These are phyloP conservation scores for Ivindomyrus marchei DNA, from an alignment of 2,113 vertebrate species.

Conservation along the genomic window DNA sequence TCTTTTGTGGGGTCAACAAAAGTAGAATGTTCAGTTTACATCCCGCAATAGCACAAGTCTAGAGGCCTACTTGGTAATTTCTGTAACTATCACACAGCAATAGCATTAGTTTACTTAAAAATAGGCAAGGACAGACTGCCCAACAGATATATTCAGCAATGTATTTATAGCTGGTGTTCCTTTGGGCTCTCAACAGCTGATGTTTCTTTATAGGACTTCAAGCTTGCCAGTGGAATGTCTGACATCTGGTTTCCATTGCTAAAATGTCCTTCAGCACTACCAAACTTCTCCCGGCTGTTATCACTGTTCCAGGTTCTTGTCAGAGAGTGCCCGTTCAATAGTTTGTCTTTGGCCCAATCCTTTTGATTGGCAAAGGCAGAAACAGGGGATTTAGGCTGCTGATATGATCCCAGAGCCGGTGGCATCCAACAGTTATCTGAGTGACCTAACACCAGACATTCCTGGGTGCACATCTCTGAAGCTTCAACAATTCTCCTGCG, in stretches of 20 bases:
- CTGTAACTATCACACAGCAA: constrained; percentile 74
- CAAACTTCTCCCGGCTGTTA: constrained; percentile 82
- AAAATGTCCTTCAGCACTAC: constrained; percentile 83
- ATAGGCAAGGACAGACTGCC: neutral
- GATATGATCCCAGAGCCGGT: constrained; percentile 77
- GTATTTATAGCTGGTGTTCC: constrained; percentile 90
- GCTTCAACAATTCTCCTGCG: constrained; percentile 91
- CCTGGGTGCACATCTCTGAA: constrained; percentile 98
- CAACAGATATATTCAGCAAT: neutral
- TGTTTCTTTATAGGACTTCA: constrained; percentile 85
- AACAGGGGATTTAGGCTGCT: constrained; percentile 87
- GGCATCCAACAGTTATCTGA: constrained; percentile 99
- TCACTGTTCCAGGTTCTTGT: constrained; percentile 93
- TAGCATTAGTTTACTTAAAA: constrained; percentile 65
- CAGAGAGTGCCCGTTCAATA: constrained; percentile 92
- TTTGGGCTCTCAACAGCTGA: constrained; percentile 45
- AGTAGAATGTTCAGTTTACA: neutral
- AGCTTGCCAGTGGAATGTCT: constrained; percentile 92
- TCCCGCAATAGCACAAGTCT: constrained; percentile 12
- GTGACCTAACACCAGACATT: constrained; percentile 92
- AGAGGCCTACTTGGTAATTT: constrained; percentile 71
- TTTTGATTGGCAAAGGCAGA: constrained; percentile 84
- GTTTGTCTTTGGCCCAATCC: constrained; percentile 95
- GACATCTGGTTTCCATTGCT: constrained; percentile 76
- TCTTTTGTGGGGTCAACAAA: constrained; percentile 28